phyloP scores from a whole-genome alignment of 1,140 invertebrate species.

The Atta texana region DNA sequence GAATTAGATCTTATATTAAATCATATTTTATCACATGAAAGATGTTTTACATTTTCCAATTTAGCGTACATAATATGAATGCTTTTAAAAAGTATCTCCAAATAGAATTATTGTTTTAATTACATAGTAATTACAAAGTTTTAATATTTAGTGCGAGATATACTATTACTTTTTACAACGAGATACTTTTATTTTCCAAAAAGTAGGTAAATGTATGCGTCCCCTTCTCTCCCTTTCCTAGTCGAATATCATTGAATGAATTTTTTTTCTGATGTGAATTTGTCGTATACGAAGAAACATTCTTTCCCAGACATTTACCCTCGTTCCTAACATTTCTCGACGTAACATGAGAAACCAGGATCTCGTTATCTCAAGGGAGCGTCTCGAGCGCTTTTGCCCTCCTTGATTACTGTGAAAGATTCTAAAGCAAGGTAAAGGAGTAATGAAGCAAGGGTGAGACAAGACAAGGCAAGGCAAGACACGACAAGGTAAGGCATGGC shows the following conservation, averaged over 20 bases:
- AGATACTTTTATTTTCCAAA: neutral
- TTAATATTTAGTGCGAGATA: neutral
- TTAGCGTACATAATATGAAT: neutral
- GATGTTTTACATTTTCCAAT: neutral
- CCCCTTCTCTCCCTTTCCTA: neutral
- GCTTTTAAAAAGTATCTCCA: neutral
- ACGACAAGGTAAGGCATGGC: conserved; percentile 60
- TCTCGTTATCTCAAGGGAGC: conserved; percentile 7
- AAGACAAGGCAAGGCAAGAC: conserved; percentile 46
- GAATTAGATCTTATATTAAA: neutral
- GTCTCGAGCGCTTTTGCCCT: conserved; percentile 65
- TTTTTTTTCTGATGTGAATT: neutral
- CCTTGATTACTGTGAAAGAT: conserved; percentile 62
- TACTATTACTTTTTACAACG: neutral
- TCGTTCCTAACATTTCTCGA: neutral
- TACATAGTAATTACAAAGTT: neutral
- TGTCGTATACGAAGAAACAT: neutral
- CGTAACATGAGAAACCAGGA: conserved; percentile 2
- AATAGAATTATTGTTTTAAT: conserved; percentile 19
- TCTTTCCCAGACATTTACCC: neutral
- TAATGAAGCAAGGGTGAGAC: conserved; percentile 71
- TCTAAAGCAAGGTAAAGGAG: conserved; percentile 75
- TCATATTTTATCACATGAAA: neutral
- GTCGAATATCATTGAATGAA: neutral
- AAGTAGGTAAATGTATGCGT: neutral